Conservation (phyloP, 2,113 vertebrate genomes). For the Oncorhynchus mykiss region DNA sequence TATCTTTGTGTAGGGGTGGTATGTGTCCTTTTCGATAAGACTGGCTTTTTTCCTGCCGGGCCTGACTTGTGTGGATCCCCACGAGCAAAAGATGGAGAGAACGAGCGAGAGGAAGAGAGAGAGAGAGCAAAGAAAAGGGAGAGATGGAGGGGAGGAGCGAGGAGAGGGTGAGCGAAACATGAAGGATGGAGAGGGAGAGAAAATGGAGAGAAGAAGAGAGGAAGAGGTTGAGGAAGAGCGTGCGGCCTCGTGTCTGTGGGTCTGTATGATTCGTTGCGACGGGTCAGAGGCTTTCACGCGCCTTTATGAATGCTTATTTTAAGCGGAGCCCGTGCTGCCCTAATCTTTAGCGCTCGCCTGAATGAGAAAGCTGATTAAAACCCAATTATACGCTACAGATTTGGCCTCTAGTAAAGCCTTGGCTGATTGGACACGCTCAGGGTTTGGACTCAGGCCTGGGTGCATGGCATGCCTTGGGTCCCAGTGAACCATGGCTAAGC, state of each 20-base stretch:
- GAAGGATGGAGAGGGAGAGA: neutral
- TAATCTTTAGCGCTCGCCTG: conserved; percentile 65
- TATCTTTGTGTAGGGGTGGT: too few relatives aligned
- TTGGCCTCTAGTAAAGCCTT: conserved; percentile 67
- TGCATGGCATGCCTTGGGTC: conserved; percentile 52
- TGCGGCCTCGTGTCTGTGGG: conserved; percentile 18
- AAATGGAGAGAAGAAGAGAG: neutral
- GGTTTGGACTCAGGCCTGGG: conserved; percentile 53
- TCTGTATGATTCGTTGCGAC: conserved; percentile 61
- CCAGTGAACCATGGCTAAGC: conserved; percentile 23
- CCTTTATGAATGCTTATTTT: conserved; percentile 72
- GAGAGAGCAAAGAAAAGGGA: too few relatives aligned
- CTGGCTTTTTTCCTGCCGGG: neutral
- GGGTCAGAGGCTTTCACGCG: conserved; percentile 68
- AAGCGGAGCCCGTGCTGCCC: conserved; percentile 58
- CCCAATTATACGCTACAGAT: conserved; percentile 75
- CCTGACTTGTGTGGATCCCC: neutral
- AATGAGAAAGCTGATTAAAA: conserved; percentile 73
- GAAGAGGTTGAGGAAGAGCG: neutral
- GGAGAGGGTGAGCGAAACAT: neutral
- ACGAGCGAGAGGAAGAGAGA: neutral
- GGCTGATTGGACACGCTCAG: conserved; percentile 56
- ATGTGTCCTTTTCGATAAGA: neutral
- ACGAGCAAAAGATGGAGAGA: neutral
- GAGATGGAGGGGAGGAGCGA: neutral